Percentiles rank a stretch among this genome's conserved stretches.
Conservation (phyloP, 2,797 vertebrate genomes). For the Sebastes taczanowskii region DNA sequence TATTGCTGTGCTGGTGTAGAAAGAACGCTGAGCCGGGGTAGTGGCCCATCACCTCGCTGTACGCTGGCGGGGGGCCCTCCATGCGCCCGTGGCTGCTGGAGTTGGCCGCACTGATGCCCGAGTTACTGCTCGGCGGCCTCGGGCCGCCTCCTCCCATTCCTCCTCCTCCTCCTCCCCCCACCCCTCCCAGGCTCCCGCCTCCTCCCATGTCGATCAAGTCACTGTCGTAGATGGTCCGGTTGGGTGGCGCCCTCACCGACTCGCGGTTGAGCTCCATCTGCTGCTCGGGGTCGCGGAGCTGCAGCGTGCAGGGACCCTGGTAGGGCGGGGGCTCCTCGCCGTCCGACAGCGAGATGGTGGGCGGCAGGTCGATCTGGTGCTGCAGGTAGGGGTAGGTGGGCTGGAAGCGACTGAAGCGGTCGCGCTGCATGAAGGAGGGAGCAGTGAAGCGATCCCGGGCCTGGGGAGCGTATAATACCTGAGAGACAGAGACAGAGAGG, state of each 20-base stretch:
- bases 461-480: conserved; percentile 85
- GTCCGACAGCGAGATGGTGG: conserved; percentile 95
- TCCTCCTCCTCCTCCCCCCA: conserved; percentile 42
- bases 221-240: conserved; percentile 95
- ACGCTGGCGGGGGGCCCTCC: conserved; percentile 93
- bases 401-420: conserved; percentile 93
- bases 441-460: conserved; percentile 82
- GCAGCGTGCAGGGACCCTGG: conserved; percentile 94
- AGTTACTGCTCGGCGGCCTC: conserved; percentile 95
- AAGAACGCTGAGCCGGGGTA: conserved; percentile 91
- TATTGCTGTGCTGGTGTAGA: conserved; percentile 94
- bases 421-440: conserved; percentile 90
- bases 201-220: conserved; percentile 81
- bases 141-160: conserved; percentile 83
- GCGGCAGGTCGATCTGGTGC: conserved; percentile 94
- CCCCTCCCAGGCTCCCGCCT: conserved; percentile 49
- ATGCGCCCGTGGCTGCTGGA: conserved; percentile 91
- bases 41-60: conserved; percentile 95
- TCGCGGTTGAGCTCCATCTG: conserved; percentile 98
- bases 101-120: conserved; percentile 93
- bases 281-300: conserved; percentile 95
- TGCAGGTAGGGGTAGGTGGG: conserved; percentile 96
- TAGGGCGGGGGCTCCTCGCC: conserved; percentile 97
- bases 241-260: conserved; percentile 94
- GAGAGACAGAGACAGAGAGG: background rate